Evolutionary conservation across 2,797 vertebrate genomes (phyloP), one percentile per base, ranked within the genome.

Genomic region (Somateria mollissima): DNA sequence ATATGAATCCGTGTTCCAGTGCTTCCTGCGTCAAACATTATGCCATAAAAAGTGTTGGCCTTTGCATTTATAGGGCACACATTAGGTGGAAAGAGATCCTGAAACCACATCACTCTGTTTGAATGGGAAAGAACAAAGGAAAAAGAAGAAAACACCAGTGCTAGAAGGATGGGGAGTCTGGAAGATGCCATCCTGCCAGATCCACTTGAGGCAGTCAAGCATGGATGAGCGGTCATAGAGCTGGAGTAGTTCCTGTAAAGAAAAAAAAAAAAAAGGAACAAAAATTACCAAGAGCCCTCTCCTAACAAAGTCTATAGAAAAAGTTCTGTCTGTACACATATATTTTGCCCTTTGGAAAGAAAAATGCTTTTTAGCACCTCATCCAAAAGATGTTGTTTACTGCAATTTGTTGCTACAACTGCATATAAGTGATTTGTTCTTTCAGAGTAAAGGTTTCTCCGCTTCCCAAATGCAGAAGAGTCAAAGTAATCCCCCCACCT

Each of bases 11-110:
- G 98, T 37, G 99, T 99, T 96, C 99, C 99, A 58, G 99, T 99
- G 98, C 99, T 99, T 93, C 99, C 99, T 2, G 99, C 99, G 5
- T 99, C 99, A 94, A 99, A 99, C 99, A 99, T 99, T 98, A 99
- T 98, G 96, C 99, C 99, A 95, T 98, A 98, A 97, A 99, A 98
- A 53, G 98, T 97, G 74, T 98, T 94, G 70, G 65, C 97, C 84
- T 96, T 98, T 78, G 89, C 80, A 93, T 98, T 98, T 95, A 97
- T 19, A 11, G 97, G 98, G n/a, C 97, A 97, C 71, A 95, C 94
- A 15, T 98, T 97, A 30, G 97, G 96, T 81, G 97, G 93, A 82
- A 98, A 97, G 84, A 98, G 90, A 45, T 97, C 96, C 65, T 97
- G 94, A 95, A 97, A 98, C 98, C 98, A 98, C 81, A 97, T 97